These are phyloP conservation scores for Tenualosa thibaudeaui DNA, from an alignment of 2,797 vertebrate genomes.

Conservation along the genomic window DNA sequence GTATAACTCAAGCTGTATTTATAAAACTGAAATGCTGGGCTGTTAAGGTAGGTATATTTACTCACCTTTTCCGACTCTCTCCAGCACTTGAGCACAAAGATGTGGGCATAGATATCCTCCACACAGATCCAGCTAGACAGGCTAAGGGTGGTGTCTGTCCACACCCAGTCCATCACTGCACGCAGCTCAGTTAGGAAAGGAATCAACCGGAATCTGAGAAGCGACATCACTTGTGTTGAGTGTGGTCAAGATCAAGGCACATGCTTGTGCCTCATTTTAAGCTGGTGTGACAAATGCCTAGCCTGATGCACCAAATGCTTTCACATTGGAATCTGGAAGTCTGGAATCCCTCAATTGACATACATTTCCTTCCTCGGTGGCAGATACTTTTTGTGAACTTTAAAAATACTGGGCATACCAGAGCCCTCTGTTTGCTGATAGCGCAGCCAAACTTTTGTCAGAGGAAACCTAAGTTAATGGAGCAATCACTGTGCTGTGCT, in stretches of 20 bases:
- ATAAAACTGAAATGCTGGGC: neutral
- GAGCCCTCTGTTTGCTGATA: too few relatives aligned
- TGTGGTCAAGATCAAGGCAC: neutral
- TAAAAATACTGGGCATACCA: too few relatives aligned
- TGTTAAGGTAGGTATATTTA: neutral
- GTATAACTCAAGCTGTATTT: neutral
- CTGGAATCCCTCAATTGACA: too few relatives aligned
- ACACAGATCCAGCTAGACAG: conserved; percentile 99
- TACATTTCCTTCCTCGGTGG: too few relatives aligned
- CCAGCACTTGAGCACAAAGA: conserved; percentile 99
- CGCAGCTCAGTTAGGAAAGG: conserved; percentile 96
- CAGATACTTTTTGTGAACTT: too few relatives aligned
- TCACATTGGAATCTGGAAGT: too few relatives aligned
- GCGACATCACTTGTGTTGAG: neutral
- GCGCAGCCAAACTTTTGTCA: too few relatives aligned
- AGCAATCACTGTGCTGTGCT: too few relatives aligned
- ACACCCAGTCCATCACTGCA: conserved; percentile 99
- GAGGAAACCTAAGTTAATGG: too few relatives aligned
- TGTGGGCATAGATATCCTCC: conserved; percentile 98
- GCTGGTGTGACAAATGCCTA: too few relatives aligned
- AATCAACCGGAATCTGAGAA: conserved; percentile 89
- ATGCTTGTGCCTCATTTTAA: too few relatives aligned
- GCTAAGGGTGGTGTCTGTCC: conserved; percentile 97
- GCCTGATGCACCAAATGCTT: too few relatives aligned
- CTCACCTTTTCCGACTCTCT: conserved; percentile 95